Conservation (phyloP, 2,113 vertebrate genomes). For the Oriolus oriolus region DNA sequence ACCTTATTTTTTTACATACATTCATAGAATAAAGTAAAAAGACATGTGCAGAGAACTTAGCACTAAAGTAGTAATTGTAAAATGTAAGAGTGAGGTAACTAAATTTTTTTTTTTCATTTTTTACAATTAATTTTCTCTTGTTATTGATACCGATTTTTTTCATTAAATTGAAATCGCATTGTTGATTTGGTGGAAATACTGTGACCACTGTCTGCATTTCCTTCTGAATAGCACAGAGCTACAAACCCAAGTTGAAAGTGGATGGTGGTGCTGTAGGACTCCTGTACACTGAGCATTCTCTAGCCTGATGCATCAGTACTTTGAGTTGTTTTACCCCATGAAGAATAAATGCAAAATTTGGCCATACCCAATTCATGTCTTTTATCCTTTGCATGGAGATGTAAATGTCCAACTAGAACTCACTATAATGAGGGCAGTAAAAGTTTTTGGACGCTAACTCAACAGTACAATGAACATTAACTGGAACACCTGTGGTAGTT, state of each 20-base stretch:
- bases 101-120: background rate
- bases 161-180: background rate
- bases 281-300: background rate
- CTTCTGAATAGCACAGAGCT: background rate
- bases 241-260: background rate
- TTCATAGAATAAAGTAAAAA: background rate
- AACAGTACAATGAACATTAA: background rate
- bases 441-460: background rate
- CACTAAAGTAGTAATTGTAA: background rate
- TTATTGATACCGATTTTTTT: background rate
- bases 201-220: background rate
- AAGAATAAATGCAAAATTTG: background rate
- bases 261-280: background rate
- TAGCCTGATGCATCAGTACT: background rate
- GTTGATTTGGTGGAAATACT: background rate
- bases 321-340: background rate
- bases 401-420: background rate
- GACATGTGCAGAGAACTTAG: background rate
- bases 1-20: background rate
- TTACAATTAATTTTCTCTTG: background rate
- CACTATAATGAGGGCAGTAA: background rate
- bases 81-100: background rate
- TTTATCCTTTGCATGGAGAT: background rate
- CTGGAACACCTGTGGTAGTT: background rate
- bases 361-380: background rate